Conservation (phyloP, 2,888 invertebrate genomes). For the Carcina quercana region DNA sequence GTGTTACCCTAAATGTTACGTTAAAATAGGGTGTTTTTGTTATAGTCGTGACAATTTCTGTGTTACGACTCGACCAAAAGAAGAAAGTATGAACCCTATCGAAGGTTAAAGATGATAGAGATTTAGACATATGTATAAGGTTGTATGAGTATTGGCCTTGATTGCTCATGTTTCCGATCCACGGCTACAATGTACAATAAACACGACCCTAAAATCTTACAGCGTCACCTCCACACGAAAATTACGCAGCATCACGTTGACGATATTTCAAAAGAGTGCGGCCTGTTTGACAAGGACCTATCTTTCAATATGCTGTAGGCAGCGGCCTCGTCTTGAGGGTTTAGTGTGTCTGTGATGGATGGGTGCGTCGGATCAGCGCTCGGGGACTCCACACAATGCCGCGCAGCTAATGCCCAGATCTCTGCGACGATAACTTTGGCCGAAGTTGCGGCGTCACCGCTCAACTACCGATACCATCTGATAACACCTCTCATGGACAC, state of each 20-base stretch:
- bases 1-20: no score
- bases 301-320: conserved; percentile 14
- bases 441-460: conserved; percentile 57
- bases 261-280: conserved; percentile 8
- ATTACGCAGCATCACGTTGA: conserved; percentile 4
- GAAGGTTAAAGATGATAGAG: no score
- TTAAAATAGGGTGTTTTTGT: no score
- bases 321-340: conserved; percentile 49
- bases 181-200: no score
- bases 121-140: no score
- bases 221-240: no score
- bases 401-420: conserved; percentile 31
- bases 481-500: background rate
- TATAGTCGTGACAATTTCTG: no score
- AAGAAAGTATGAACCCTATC: no score
- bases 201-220: no score
- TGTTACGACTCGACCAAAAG: no score
- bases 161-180: no score
- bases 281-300: background rate
- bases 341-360: conserved; percentile 50
- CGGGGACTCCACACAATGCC: conserved; percentile 35
- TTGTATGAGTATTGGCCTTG: no score
- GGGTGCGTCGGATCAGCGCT: conserved; percentile 24
- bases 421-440: conserved; percentile 48
- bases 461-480: conserved; percentile 30